Base-by-base conservation (phyloP, 2,113 vertebrate species). In the Nesospiza acunhae region DNA sequence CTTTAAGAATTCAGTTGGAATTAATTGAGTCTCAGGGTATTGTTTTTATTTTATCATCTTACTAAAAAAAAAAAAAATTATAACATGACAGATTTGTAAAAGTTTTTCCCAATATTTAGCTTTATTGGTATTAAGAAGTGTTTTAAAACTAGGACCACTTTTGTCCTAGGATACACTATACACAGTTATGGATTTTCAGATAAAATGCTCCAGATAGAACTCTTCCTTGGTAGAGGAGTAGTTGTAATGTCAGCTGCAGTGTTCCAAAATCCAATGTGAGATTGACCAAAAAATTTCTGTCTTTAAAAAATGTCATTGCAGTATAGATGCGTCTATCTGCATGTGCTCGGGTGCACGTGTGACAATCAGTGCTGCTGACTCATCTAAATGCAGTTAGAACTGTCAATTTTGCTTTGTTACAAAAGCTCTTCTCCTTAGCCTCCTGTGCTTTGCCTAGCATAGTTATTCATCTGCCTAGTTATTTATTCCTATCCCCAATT, bases 301-400 rank as follows among this genome's bases (percentile, higher is more conserved):
- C 8, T 15, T 2, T 47, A 10, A 69, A 56, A 83, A 31, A 44
- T 27, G 19, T 3, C 9, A 26, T 31, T 73, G 22, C 46, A 64
- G 7, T 66, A 21, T 28, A 81, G 37, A 44, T 70, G 2, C 17
- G 1, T 68, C 22, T 27, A 7, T 63, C 53, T 52, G 28, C 0
- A 0, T 50, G 28, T 63, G 30, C 13, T 15, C 0, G 2, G 64
- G 23, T 13, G 7, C 21, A 2, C 1, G 2, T 28, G 44, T 69
- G 55, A 56, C 37, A 49, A 2, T 41, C 24, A 47, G 24, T 31
- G 49, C 49, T 91, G 42, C 63, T 87, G 93, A 22, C 19, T 81
- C 4, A 1, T 50, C 26, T 55, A 55, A 79, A 63, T 33, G 20
- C 26, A 35, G 44, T 49, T 62, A 41, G 21, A 84, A 13, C n/a